These are phyloP conservation scores for Dreissena rostriformis DNA, from an alignment of 1,140 invertebrate species.

Conservation along the genomic window DNA sequence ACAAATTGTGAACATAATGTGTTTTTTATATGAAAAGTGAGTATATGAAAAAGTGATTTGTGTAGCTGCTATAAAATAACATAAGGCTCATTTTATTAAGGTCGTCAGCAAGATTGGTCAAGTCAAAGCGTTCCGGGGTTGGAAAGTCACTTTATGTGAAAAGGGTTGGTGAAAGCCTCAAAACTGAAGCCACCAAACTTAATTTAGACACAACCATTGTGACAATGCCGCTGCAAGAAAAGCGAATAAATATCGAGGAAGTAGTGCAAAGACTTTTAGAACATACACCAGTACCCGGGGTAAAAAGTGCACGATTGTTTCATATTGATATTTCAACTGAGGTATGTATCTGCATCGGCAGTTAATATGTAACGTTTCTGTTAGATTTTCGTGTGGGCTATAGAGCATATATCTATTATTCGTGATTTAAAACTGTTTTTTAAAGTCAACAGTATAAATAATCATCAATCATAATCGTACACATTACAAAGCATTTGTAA, in stretches of 20 bases:
- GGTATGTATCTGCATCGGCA: slow-evolving; percentile 37
- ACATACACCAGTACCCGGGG: slow-evolving; percentile 44
- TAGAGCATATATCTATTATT: too few relatives aligned
- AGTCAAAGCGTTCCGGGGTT: slow-evolving; percentile 67
- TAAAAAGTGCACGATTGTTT: slow-evolving; percentile 58
- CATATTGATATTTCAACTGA: slow-evolving; percentile 72
- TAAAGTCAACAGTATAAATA: too few relatives aligned
- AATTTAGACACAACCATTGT: neutral
- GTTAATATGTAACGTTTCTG: too few relatives aligned
- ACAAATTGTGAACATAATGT: too few relatives aligned
- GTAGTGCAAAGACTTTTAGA: slow-evolving; percentile 54
- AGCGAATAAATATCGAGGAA: slow-evolving; percentile 41
- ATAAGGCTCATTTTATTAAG: slow-evolving; percentile 35
- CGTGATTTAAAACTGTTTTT: too few relatives aligned
- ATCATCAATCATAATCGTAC: too few relatives aligned
- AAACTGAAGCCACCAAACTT: neutral
- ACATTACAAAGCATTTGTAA: too few relatives aligned
- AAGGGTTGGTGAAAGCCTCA: slow-evolving; percentile 47
- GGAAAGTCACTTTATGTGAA: slow-evolving; percentile 68
- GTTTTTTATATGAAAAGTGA: too few relatives aligned
- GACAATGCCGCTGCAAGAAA: slow-evolving; percentile 64
- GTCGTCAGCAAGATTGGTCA: slow-evolving; percentile 64
- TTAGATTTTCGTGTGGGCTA: too few relatives aligned
- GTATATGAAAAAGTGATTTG: too few relatives aligned
- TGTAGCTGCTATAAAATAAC: too few relatives aligned